Evolutionary conservation across 2,888 invertebrate species (phyloP).

Genomic region (Caradrina kadenii): DNA sequence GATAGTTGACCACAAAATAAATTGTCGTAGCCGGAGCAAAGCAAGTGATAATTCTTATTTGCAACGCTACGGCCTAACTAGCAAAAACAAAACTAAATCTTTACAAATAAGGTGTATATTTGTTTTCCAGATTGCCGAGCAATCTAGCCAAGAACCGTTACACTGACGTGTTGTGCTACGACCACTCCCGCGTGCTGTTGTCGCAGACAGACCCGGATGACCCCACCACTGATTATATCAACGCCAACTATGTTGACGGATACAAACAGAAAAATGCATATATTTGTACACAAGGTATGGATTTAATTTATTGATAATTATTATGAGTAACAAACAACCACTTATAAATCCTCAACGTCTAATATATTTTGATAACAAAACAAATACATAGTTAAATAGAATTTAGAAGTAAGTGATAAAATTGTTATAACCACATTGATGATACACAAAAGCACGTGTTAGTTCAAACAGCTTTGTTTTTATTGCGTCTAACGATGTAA

Average conservation of each 20-base stretch:
- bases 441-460: slow-evolving; percentile 31
- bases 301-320: neutral
- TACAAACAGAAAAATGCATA: slow-evolving; percentile 99
- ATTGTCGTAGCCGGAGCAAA: neutral
- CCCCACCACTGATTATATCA: slow-evolving; percentile 97
- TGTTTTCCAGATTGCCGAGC: slow-evolving; percentile 78
- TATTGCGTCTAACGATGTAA: slow-evolving; percentile 1
- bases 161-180: slow-evolving; percentile 98
- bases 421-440: slow-evolving; percentile 20
- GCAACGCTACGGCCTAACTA: neutral
- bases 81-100: neutral
- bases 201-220: slow-evolving; percentile 93
- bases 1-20: neutral
- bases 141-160: slow-evolving; percentile 97
- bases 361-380: slow-evolving; percentile 14
- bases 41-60: neutral
- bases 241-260: slow-evolving; percentile 99
- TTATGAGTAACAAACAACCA: neutral
- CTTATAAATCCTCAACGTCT: slow-evolving; percentile 2
- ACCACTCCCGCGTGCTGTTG: slow-evolving; percentile 97
- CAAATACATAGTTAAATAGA: slow-evolving; percentile 18
- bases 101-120: neutral
- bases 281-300: slow-evolving; percentile 98
- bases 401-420: slow-evolving; percentile 10
- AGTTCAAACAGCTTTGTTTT: slow-evolving; percentile 7